A percentile compares a stretch with the other conserved stretches of the same genome.
Evolutionary conservation across 1,140 invertebrate genomes (phyloP).

Genomic region (Trinorchestia longiramus): DNA sequence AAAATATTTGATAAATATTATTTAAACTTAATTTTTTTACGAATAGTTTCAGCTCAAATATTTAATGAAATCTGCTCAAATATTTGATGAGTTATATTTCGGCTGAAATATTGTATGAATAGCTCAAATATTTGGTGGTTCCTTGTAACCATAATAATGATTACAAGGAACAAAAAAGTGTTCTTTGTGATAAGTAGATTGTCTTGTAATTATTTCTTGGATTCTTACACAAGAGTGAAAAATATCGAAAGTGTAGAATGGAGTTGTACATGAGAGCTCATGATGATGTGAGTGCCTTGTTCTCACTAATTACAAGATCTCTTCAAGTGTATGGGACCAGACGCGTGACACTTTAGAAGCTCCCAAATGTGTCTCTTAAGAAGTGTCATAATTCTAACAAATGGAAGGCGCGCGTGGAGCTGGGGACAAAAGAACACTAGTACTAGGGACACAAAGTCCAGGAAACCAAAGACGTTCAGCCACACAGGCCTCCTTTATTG

Average conservation of each 20-base stretch:
- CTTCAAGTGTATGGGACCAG: background rate
- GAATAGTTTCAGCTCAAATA: too few species aligned
- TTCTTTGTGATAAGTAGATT: too few species aligned
- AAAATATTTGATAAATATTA: too few species aligned
- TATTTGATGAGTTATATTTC: too few species aligned
- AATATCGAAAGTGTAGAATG: background rate
- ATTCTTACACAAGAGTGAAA: background rate
- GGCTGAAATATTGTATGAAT: too few species aligned
- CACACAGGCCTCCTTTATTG: background rate
- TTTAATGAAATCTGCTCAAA: too few species aligned
- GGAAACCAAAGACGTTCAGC: conserved; percentile 17
- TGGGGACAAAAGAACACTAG: background rate
- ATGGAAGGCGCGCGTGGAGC: conserved; percentile 4
- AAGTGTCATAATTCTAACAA: conserved; percentile 47
- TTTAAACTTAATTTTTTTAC: too few species aligned
- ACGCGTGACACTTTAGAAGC: conserved; percentile 20
- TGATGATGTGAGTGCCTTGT: background rate
- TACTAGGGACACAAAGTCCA: background rate
- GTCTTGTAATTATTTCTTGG: too few species aligned
- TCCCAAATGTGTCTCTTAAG: background rate
- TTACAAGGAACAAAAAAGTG: too few species aligned
- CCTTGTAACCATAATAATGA: too few species aligned
- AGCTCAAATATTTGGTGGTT: too few species aligned
- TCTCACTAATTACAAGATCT: background rate
- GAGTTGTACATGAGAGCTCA: background rate